A percentile compares a stretch with the other conserved stretches of the same genome.
phyloP scores from a whole-genome alignment of 1,140 invertebrate species.

The Caenorhabditis inopinata region DNA sequence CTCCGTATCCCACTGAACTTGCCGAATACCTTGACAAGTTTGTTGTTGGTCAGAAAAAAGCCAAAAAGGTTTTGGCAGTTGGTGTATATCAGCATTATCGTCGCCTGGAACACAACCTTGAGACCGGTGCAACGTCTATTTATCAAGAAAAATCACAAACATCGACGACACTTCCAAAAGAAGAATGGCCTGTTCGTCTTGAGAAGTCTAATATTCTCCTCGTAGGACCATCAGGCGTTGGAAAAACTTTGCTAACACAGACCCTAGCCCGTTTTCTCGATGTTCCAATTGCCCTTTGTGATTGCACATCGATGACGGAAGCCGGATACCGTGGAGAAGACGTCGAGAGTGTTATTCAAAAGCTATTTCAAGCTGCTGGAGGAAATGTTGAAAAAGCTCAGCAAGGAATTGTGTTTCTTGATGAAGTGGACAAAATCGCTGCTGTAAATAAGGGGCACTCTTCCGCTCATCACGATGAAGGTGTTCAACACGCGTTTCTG shows the following conservation, averaged over 20 bases:
- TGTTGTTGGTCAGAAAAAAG: constrained; percentile 96
- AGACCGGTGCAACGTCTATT: constrained; percentile 67
- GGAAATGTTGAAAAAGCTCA: constrained; percentile 88
- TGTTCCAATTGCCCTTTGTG: constrained; percentile 98
- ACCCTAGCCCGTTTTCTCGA: constrained; percentile 85
- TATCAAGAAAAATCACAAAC: background rate
- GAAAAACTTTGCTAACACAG: constrained; percentile 93
- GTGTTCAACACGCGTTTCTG: constrained; percentile 81
- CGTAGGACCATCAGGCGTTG: constrained; percentile 92
- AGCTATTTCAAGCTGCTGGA: constrained; percentile 92
- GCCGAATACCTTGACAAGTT: constrained; percentile 91
- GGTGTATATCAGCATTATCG: constrained; percentile 96
- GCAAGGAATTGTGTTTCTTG: constrained; percentile 91
- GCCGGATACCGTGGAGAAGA: constrained; percentile 99
- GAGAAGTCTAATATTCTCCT: constrained; percentile 98
- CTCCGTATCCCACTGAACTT: constrained; percentile 71
- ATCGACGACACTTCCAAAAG: constrained; percentile 42
- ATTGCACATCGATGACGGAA: constrained; percentile 97
- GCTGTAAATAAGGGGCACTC: constrained; percentile 90
- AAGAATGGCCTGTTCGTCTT: constrained; percentile 79
- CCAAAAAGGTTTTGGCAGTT: constrained; percentile 96
- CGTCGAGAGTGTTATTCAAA: constrained; percentile 93
- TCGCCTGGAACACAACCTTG: constrained; percentile 88
- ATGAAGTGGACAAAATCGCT: constrained; percentile 99
- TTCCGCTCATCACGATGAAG: constrained; percentile 82